phyloP scores from a whole-genome alignment of 2,797 vertebrate genomes.

The Sebastes taczanowskii region DNA sequence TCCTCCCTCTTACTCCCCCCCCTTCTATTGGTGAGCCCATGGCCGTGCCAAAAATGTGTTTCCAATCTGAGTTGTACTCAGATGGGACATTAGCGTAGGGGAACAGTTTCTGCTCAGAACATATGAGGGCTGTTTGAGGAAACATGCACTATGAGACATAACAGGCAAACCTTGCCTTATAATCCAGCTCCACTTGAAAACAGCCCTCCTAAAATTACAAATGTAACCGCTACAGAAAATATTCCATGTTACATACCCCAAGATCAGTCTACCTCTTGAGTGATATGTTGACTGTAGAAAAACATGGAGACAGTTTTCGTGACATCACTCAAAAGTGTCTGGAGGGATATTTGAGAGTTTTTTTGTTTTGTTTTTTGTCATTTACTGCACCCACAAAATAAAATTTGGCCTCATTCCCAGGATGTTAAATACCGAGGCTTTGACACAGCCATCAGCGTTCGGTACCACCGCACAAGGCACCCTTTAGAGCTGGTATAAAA shows the following conservation, averaged over 20 bases:
- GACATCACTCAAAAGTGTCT: neutral
- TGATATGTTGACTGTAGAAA: neutral
- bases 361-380: neutral
- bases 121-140: constrained; percentile 32
- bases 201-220: neutral
- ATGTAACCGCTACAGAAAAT: neutral
- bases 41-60: constrained; percentile 69
- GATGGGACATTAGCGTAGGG: constrained; percentile 36
- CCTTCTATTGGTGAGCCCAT: constrained; percentile 17
- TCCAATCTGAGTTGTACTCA: constrained; percentile 64
- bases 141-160: constrained; percentile 35
- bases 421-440: no score
- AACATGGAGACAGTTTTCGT: neutral
- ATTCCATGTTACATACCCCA: neutral
- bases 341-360: neutral
- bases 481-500: no score
- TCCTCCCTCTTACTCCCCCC: neutral
- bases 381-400: no score
- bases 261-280: neutral
- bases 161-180: neutral
- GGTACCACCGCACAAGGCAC: no score
- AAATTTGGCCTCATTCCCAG: no score
- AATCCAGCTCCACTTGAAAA: neutral
- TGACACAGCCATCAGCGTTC: no score
- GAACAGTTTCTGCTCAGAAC: constrained; percentile 41